These are phyloP conservation scores for Amphipoea oculea DNA, from an alignment of 2,888 invertebrate genomes.

Conservation along the genomic window DNA sequence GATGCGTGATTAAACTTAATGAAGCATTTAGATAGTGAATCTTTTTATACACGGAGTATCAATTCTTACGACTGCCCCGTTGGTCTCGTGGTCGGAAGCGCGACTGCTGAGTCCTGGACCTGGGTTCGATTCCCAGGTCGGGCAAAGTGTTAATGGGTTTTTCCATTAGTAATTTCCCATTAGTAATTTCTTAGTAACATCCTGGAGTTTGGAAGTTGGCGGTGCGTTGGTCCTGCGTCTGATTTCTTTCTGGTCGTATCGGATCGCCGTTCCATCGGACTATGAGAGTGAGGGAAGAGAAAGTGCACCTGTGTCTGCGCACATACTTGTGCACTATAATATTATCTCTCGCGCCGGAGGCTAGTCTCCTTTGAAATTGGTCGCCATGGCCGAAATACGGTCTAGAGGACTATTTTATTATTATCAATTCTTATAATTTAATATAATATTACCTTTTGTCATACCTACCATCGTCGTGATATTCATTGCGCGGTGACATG, in stretches of 20 bases:
- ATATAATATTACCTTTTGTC: conserved; percentile 18
- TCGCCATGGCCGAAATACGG: not conserved
- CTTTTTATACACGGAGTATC: conserved; percentile 28
- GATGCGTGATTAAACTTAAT: conserved; percentile 57
- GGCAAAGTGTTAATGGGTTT: not conserved
- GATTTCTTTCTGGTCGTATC: not conserved
- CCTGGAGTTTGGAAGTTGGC: not conserved
- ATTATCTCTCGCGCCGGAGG: not conserved
- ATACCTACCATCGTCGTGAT: conserved; percentile 24
- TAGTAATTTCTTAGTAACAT: not conserved
- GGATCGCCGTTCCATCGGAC: not conserved
- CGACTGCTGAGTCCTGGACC: not conserved
- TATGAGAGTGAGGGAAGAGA: not conserved
- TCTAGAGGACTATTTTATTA: not conserved
- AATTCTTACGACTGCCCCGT: not conserved
- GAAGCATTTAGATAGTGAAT: conserved; percentile 53
- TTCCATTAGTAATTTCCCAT: not conserved
- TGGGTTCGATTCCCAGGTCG: too few species aligned
- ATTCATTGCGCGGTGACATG: conserved; percentile 70
- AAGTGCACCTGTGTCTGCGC: not conserved
- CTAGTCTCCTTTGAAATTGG: not conserved
- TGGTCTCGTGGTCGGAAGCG: not conserved
- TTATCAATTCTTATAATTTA: not conserved
- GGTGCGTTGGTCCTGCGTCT: not conserved
- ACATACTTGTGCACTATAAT: not conserved